Base-by-base conservation (phyloP, 2,888 invertebrate genomes). In the Leistus spinibarbis region DNA sequence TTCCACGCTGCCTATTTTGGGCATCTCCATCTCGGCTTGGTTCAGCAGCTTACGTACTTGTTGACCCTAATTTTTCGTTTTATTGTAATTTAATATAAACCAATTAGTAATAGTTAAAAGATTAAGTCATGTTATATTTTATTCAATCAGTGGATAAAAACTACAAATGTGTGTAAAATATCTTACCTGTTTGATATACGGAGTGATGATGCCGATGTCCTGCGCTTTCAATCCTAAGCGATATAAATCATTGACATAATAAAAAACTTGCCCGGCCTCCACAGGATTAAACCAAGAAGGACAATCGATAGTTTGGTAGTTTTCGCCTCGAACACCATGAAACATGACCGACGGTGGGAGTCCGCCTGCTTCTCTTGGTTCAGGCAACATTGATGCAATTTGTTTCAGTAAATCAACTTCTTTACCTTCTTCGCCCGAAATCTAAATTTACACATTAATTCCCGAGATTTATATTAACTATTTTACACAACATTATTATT, bases 241-340 rank as follows among this genome's bases (percentile, higher is more conserved):
- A 78, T 92, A 92, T 1, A 97, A 85, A 79, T 91, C 87, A 78
- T 89, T 86, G 10, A 92, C 82, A 81, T 93, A 93, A 70, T 87
- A 85, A 77, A 91, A 88, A 0, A 91, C 89, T 82, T 88, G 88
- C 0, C 87, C 87, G 0, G 93, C 93, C 87, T 98, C 98, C 77
- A 91, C 90, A 0, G 93, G 91, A 86, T 98, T 98, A 81, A 89
- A 95, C 95, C 95, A 96, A 2, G 96, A 96, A 0, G 95, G 95
- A 76, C 92, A 94, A 80, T 95, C 95, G 0, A 86, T 84, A 76
- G 93, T 93, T 83, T 93, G 91, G 77, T 86, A 85, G 83, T 93
- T 93, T 63, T 87, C 85, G 0, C 94, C 94, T 71, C 89, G 85
- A 3, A 95, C 88, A 0, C 94, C 94, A 82, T 91, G 90, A 76